Evolutionary conservation across 2,113 vertebrate species (phyloP), one percentile per base, ranked within the genome.

Genomic region (Sorex araneus): DNA sequence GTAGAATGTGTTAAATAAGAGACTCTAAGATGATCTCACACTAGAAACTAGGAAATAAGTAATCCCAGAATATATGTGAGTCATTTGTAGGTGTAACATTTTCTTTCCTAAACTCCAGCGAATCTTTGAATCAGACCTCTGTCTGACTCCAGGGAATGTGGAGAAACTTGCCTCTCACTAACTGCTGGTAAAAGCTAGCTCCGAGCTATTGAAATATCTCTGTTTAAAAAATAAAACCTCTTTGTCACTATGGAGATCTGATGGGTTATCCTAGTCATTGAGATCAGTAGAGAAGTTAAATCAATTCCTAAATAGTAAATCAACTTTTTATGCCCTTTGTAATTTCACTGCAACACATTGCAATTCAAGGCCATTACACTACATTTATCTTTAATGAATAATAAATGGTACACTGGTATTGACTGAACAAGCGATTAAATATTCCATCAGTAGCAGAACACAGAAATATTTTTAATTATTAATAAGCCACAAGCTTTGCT

Each of bases 351-450:
- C 89, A 97, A 96, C 96, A 96, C 92, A 97, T 96, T 98, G 96
- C 94, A 97, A 93, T 97, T 96, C 93, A 97, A 94, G 95, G 95
- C 95, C 97, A 97, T 97, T 97, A 93, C 93, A 97, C 70, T 97
- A 94, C 97, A 98, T 98, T 98, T 98, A 98, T 97, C 97, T 98
- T 98, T 96, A 98, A 98, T 98, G 97, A 98, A 98, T 98, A 98
- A 98, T 98, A 98, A 98, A 98, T 98, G 96, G 93, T 91, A 97
- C 92, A 97, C 67, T 96, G 96, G 67, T 98, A 98, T 98, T 98
- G 98, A 98, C 98, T 97, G 97, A 98, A 97, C 73, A 97, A 97
- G 97, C 64, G 74, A 98, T 98, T 98, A 98, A 98, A 98, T 98
- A 98, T 98, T 98, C 98, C 97, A 98, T 98, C 97, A 97, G 97